A percentile compares a stretch with the other conserved stretches of the same genome.
Evolutionary conservation across 1,140 invertebrate species (phyloP).

Genomic region (Semibalanus balanoides): DNA sequence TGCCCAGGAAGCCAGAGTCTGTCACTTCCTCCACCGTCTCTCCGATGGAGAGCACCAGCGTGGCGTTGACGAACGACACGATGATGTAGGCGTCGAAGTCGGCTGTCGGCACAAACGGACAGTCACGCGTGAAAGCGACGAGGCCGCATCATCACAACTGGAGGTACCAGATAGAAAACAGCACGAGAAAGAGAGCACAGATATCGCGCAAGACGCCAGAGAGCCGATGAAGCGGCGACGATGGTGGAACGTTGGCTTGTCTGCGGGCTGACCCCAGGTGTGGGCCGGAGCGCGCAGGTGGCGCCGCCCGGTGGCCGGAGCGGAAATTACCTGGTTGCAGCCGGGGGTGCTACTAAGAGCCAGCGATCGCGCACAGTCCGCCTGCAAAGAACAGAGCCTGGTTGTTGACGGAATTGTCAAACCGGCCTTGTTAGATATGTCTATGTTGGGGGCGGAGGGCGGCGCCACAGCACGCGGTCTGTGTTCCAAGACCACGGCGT

Average conservation of each 20-base stretch:
- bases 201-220: too few species aligned
- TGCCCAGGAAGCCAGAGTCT: conserved; percentile 96
- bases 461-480: not conserved
- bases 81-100: conserved; percentile 99
- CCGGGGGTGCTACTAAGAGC: not conserved
- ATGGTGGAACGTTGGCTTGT: too few species aligned
- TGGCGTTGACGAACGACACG: conserved; percentile 99
- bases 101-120: conserved; percentile 49
- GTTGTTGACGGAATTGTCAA: not conserved
- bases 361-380: not conserved
- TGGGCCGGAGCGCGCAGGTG: not conserved
- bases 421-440: not conserved
- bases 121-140: conserved; percentile 6
- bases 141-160: too few species aligned
- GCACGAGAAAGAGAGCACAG: too few species aligned
- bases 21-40: conserved; percentile 99
- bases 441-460: not conserved
- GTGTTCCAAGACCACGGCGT: not conserved
- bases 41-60: conserved; percentile 95
- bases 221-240: too few species aligned
- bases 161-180: too few species aligned
- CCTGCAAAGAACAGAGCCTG: not conserved
- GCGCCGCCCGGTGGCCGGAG: too few species aligned
- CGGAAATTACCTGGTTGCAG: not conserved
- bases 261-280: too few species aligned